Evolutionary conservation across 2,113 vertebrate genomes (phyloP).

Genomic region (Ginglymostoma cirratum): DNA sequence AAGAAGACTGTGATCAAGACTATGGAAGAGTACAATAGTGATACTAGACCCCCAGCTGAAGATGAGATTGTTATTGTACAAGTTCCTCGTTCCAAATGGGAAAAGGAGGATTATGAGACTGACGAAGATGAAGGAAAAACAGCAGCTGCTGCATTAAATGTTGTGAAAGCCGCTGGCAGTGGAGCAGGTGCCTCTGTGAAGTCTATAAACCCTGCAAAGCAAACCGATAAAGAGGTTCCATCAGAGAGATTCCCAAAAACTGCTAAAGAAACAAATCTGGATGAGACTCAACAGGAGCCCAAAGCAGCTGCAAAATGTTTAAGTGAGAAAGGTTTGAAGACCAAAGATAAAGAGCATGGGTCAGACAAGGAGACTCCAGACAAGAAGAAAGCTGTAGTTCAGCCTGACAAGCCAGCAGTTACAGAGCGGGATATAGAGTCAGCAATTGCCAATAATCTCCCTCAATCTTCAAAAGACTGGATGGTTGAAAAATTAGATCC

Average conservation of each 20-base stretch:
- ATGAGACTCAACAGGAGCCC: slow-evolving; percentile 53
- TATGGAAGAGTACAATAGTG: slow-evolving; percentile 73
- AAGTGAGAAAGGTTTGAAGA: slow-evolving; percentile 52
- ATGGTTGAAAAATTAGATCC: slow-evolving; percentile 54
- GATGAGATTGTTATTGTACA: slow-evolving; percentile 79
- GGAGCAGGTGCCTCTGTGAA: slow-evolving; percentile 55
- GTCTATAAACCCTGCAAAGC: slow-evolving; percentile 49
- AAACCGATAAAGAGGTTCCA: slow-evolving; percentile 54
- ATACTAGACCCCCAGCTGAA: slow-evolving; percentile 64
- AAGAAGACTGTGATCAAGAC: slow-evolving; percentile 69
- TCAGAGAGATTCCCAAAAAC: slow-evolving; percentile 55
- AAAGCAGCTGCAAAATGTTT: slow-evolving; percentile 53
- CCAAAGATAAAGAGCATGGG: slow-evolving; percentile 61
- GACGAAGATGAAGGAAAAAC: slow-evolving; percentile 71
- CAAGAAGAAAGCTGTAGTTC: background rate
- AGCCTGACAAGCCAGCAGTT: background rate
- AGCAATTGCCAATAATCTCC: background rate
- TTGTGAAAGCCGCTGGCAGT: slow-evolving; percentile 55
- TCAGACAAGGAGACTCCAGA: slow-evolving; percentile 50
- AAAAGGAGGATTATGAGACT: slow-evolving; percentile 76
- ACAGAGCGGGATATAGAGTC: background rate
- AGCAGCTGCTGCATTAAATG: slow-evolving; percentile 40
- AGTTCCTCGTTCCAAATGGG: slow-evolving; percentile 76
- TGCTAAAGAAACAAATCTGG: slow-evolving; percentile 51
- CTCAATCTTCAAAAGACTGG: slow-evolving; percentile 32